Percentiles rank a stretch among this genome's conserved stretches.
Evolutionary conservation across 2,797 vertebrate species (phyloP).

Genomic region (Morelia viridis): DNA sequence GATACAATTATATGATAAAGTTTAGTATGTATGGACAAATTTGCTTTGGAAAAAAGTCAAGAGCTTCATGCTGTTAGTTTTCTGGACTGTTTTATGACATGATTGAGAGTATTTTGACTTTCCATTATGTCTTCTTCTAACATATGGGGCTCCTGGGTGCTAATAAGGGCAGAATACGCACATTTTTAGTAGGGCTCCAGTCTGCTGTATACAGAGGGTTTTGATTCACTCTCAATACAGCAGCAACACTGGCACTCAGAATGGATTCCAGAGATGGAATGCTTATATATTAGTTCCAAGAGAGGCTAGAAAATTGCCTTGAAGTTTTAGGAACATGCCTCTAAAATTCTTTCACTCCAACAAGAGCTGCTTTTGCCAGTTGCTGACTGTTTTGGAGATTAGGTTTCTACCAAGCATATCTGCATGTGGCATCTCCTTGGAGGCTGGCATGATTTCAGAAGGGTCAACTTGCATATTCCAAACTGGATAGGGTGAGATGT

Average conservation of each 20-base stretch:
- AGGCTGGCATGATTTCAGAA: not conserved
- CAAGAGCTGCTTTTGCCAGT: not conserved
- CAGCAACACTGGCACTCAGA: not conserved
- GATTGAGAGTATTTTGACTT: not conserved
- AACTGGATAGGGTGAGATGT: not conserved
- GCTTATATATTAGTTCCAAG: not conserved
- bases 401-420: not conserved
- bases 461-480: not conserved
- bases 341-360: too few species aligned
- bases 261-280: not conserved
- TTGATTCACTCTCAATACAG: not conserved
- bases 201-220: not conserved
- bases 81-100: not conserved
- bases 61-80: not conserved
- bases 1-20: not conserved
- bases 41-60: not conserved
- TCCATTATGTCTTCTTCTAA: not conserved
- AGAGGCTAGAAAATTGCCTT: not conserved
- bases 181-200: not conserved
- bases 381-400: not conserved
- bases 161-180: not conserved
- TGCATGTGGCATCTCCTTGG: not conserved
- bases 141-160: not conserved
- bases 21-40: not conserved
- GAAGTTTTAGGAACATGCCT: not conserved